Base-by-base conservation (phyloP, 2,797 vertebrate genomes). In the Yasuhikotakia modesta region DNA sequence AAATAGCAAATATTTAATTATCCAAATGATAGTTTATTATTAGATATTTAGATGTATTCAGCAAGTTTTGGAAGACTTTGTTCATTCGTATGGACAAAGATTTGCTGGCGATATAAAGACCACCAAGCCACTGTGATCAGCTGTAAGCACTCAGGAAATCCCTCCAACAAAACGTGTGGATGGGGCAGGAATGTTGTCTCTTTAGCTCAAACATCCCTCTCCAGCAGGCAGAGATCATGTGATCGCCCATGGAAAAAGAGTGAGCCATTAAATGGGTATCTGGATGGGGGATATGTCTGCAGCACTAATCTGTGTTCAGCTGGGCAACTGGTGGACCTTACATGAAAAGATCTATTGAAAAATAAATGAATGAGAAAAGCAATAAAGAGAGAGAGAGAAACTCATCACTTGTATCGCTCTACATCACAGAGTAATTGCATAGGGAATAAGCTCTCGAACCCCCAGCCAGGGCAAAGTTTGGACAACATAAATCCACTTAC, bases 141-240 rank as follows among this genome's bases (percentile, higher is more conserved):
- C 87, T 82, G 78, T 89, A 88, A 89, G 84, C 85, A 76, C 75
- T 86, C 88, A 90, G 89, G 89, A 93, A 92, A 93, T 91, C 89
- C 89, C 88, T 88, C 67, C 76, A 84, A 91, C 89, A 90, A 92
- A 91, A 90, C 82, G 43, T 61, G 70, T 84, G 70, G 82, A 63
- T 85, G 83, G 79, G 57, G 71, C 87, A 87, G 90, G 91, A 93
- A 93, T 91, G 91, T 89, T 91, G 87, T 88, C 82, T 83, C 50
- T 14, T 81, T 81, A 74, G 81, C 80, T 74, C 63, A 72, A 76
- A 86, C 83, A 45, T 45, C 86, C 82, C 78, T 80, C 81, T 87
- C 76, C 73, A 27, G 81, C 57, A 48, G 35, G 63, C 60, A 81
- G 79, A 70, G 79, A 79, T 65, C 85, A 83, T 63, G 76, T 82